A percentile compares a stretch with the other conserved stretches of the same genome.
Conservation (phyloP, 2,113 vertebrate genomes). For the Pseudopipra pipra region DNA sequence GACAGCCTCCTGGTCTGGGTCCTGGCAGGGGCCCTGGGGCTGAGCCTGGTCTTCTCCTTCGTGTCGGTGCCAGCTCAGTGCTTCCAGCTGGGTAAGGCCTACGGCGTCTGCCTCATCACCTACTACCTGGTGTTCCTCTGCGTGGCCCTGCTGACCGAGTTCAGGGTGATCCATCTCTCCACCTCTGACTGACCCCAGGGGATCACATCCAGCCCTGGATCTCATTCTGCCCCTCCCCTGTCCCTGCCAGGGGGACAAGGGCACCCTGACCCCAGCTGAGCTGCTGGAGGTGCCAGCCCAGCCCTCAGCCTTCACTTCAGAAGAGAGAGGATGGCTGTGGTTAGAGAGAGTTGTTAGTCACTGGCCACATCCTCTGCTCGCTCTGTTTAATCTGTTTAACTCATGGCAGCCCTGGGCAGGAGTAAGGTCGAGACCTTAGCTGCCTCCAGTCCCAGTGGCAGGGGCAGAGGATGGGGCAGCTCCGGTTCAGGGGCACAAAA, state of each 20-base stretch:
- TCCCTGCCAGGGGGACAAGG: not conserved
- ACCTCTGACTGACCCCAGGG: not conserved
- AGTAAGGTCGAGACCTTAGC: fast-evolving
- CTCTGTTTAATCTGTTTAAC: not conserved
- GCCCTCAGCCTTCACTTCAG: fast-evolving
- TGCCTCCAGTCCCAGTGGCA: not conserved
- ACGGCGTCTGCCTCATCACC: conserved; percentile 83
- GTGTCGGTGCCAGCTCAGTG: conserved; percentile 82
- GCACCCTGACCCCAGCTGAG: not conserved
- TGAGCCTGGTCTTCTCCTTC: conserved; percentile 89
- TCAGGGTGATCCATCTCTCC: conserved; percentile 73
- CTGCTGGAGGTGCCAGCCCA: not conserved
- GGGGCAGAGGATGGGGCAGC: not conserved
- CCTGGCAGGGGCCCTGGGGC: conserved; percentile 84
- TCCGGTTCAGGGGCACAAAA: not conserved
- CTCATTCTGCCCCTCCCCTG: not conserved
- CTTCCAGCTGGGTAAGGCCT: conserved; percentile 81
- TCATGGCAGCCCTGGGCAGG: not conserved
- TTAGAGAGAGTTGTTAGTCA: not conserved
- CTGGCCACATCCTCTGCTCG: fast-evolving
- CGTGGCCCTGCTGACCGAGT: conserved; percentile 90
- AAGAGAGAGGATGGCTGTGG: not conserved
- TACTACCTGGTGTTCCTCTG: conserved; percentile 85
- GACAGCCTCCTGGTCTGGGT: conserved; percentile 90
- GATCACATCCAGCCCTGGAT: not conserved